Base-by-base conservation (phyloP, 1,140 invertebrate species). In the Dendroctonus ponderosae region DNA sequence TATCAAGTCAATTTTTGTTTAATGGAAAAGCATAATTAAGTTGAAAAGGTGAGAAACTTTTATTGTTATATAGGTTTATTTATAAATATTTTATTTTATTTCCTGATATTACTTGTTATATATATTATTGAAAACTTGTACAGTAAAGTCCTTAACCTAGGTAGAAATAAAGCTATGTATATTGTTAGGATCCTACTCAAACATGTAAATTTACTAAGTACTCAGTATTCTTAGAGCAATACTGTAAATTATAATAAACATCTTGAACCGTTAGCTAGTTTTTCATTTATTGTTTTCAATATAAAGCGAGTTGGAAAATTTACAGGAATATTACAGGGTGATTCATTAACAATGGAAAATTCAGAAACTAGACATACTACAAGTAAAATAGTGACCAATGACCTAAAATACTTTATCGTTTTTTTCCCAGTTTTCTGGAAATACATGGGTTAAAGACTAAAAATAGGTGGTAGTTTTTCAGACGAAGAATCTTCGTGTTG, bases 1-100 rank as follows among this genome's bases (percentile, higher is more conserved):
- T n/a, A n/a, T n/a, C n/a, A n/a, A n/a, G n/a, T n/a, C n/a, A n/a
- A n/a, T n/a, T n/a, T n/a, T n/a, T n/a, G n/a, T n/a, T n/a, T n/a
- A n/a, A n/a, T n/a, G n/a, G n/a, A n/a, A n/a, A n/a, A n/a, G n/a
- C n/a, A n/a, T n/a, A n/a, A n/a, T n/a, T n/a, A n/a, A n/a, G n/a
- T n/a, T n/a, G n/a, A n/a, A n/a, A n/a, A n/a, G 15, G 39, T 7
- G 41, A 26, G 8, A 7, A 26, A 42, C 14, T 60, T 60, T 61
- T 61, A 39, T 61, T 61, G 59, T 61, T 61, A 41, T 41, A 50
- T 61, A 61, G 38, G 46, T 61, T 61, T 51, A 61, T 61, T 61
- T 60, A 61, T 50, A 61, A 61, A 61, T 61, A 61, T 61, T 61
- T 61, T 61, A 61, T 51, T 58, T n/a, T n/a, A n/a, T n/a, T 61